phyloP scores from a whole-genome alignment of 2,113 vertebrate species.

The Scomber japonicus region DNA sequence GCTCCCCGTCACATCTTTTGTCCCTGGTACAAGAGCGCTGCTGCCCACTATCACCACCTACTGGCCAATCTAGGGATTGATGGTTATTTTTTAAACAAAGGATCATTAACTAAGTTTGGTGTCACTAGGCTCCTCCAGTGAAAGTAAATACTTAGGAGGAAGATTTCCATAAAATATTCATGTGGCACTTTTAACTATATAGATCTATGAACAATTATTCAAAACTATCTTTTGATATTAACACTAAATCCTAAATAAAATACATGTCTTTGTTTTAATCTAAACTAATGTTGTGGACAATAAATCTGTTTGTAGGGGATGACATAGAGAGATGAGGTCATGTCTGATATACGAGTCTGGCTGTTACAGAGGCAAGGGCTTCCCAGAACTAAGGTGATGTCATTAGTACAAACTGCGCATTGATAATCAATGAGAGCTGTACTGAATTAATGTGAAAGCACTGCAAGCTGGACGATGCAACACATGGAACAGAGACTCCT shows the following conservation, averaged over 20 bases:
- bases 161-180: not conserved
- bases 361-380: slow-evolving; percentile 41
- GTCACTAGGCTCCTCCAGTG: not conserved
- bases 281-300: not conserved
- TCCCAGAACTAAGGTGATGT: slow-evolving; percentile 74
- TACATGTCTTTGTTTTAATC: not conserved
- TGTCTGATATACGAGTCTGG: slow-evolving; percentile 68
- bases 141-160: not conserved
- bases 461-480: not conserved
- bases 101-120: slow-evolving; percentile 44
- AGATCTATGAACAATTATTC: not conserved
- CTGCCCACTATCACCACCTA: slow-evolving; percentile 62
- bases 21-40: slow-evolving; percentile 52
- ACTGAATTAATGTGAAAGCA: not conserved
- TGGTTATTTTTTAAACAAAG: slow-evolving; percentile 69
- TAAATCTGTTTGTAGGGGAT: not conserved
- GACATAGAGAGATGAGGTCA: slow-evolving; percentile 67
- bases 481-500: not conserved
- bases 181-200: not conserved
- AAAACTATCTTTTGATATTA: not conserved
- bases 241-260: not conserved
- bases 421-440: slow-evolving; percentile 41
- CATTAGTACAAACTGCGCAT: slow-evolving; percentile 56
- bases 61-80: slow-evolving; percentile 31
- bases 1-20: slow-evolving; percentile 67